Base-by-base conservation (phyloP, 1,140 invertebrate genomes). In the Drosophila eugracilis region DNA sequence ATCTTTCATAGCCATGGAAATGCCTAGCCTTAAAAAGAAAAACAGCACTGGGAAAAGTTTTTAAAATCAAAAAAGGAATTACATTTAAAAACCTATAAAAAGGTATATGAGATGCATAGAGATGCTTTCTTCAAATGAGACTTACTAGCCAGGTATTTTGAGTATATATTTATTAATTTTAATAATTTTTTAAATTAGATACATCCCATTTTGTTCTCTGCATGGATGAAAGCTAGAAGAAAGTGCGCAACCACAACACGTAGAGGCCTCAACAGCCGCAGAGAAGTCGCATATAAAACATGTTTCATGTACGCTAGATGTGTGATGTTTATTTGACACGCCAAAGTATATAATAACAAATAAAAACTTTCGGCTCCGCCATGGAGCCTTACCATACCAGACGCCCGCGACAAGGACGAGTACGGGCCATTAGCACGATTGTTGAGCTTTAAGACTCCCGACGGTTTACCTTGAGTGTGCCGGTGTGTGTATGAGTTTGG, bases 281-380 rank as follows among this genome's bases (percentile, higher is more conserved):
- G 65, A 45, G 52, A 53, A 48, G 32, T 62, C 71, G 71, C 70
- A 75, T 88, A 88, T 86, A 81, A 86, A 86, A 78, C 81, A 86
- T 86, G 81, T 80, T 86, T 88, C 81, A 88, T 86, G 83, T 81
- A 81, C 77, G 55, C 69, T 86, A 74, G 73, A 86, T 86, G 81
- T 88, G 83, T 86, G 83, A 86, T 86, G 83, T 88, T 86, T 88
- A 86, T 86, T 86, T 86, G 83, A 86, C 83, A 86, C 83, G 83
- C 84, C 84, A 86, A 85, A 88, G 83, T 88, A 86, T 88, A 86
- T 83, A 86, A 86, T 88, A 88, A 86, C 83, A 86, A 88, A 88
- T 86, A 86, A 88, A 86, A 86, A 86, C 78, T 86, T 86, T 67
- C 80, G 76, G 70, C 78, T 84, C 32, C 85, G 70, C 45, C 69